A percentile compares a stretch with the other conserved stretches of the same genome.
phyloP scores from a whole-genome alignment of 2,797 vertebrate species.

The Florisuga fusca region DNA sequence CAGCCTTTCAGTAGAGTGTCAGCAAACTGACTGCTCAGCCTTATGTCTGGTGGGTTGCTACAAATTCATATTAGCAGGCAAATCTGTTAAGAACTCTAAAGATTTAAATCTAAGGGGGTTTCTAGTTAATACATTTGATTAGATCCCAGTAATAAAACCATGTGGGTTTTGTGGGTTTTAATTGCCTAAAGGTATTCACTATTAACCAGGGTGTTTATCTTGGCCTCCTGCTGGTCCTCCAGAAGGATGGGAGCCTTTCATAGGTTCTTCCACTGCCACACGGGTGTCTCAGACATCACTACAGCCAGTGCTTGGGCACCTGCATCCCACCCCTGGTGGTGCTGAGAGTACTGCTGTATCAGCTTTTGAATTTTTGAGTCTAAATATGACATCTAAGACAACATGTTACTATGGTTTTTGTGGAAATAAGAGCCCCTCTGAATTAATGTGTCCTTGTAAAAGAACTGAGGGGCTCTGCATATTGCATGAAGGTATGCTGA shows the following conservation, averaged over 20 bases:
- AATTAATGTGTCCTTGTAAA: not conserved
- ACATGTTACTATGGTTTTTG: not conserved
- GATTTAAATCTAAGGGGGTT: not conserved
- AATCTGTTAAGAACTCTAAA: not conserved
- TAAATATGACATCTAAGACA: not conserved
- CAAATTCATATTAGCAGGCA: not conserved
- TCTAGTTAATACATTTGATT: not conserved
- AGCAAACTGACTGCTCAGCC: not conserved
- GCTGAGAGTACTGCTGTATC: not conserved
- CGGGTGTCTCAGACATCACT: not conserved
- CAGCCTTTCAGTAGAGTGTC: not conserved
- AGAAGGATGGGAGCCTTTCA: rapidly evolving
- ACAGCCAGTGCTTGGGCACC: not conserved
- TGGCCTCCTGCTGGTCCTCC: not conserved
- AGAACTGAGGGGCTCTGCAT: not conserved
- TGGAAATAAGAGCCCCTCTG: not conserved
- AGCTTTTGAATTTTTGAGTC: not conserved
- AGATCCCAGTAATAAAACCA: not conserved
- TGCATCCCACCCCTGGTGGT: not conserved
- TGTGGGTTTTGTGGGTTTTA: not conserved
- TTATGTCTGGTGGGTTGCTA: not conserved
- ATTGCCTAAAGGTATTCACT: not conserved
- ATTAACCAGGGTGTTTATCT: not conserved
- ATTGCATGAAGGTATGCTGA: not conserved
- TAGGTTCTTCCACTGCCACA: not conserved